A percentile compares a stretch with the other conserved stretches of the same genome.
These are phyloP conservation scores for Aepyceros melampus DNA, from an alignment of 2,113 vertebrate genomes.

Conservation along the genomic window DNA sequence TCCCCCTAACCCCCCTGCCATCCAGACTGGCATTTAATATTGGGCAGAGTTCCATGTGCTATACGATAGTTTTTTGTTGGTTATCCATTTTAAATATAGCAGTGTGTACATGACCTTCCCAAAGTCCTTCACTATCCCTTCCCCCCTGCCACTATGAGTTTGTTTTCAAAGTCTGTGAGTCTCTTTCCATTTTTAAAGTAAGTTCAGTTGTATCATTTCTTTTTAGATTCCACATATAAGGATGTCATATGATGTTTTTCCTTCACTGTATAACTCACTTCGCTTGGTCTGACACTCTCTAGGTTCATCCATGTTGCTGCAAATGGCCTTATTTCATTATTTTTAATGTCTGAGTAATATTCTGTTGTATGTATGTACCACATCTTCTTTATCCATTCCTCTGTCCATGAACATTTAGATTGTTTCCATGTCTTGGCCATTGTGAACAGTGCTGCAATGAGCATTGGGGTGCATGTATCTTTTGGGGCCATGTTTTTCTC, in stretches of 20 bases:
- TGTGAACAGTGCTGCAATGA: neutral
- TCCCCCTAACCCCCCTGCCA: neutral
- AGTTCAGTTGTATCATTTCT: neutral
- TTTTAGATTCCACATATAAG: neutral
- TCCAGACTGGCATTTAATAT: neutral
- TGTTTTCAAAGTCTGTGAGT: neutral
- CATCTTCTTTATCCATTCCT: neutral
- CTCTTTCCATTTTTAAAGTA: neutral
- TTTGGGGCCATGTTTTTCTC: neutral
- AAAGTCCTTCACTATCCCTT: neutral
- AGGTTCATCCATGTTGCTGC: neutral
- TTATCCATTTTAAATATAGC: neutral
- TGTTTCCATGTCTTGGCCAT: neutral
- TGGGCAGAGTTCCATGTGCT: neutral
- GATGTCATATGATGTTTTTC: neutral
- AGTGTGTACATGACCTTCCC: neutral
- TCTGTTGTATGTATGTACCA: neutral
- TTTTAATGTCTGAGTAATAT: neutral
- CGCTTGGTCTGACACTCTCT: neutral
- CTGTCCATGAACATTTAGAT: neutral
- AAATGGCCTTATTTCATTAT: neutral
- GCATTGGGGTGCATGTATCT: neutral
- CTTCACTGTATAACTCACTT: neutral
- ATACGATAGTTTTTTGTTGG: neutral
- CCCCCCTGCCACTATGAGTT: neutral